Evolutionary conservation across 37 sponge, comb jelly and placozoan genomes (phyloP).

Genomic region (Beroe forskalii): DNA sequence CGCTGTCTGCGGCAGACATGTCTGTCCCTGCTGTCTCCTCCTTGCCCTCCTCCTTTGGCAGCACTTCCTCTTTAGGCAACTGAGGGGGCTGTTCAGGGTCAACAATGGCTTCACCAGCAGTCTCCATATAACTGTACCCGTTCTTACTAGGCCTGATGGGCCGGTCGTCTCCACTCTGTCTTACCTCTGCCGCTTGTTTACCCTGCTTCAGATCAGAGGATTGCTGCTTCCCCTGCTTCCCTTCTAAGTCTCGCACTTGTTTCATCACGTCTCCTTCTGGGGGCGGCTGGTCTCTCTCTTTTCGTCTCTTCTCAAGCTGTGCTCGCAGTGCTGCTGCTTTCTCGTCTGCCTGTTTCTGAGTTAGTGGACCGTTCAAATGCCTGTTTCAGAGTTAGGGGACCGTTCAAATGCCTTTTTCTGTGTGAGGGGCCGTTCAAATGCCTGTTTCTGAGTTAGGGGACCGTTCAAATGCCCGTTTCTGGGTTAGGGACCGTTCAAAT

Average conservation of each 20-base stretch:
- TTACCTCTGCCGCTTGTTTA: background rate
- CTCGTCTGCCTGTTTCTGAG: slow-evolving; percentile 81
- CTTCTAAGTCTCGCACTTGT: background rate
- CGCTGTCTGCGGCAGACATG: too few relatives aligned
- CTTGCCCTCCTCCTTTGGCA: background rate
- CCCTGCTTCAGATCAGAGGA: background rate
- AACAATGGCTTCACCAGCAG: background rate
- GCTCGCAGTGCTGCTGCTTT: slow-evolving; percentile 75
- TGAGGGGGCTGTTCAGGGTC: slow-evolving; percentile 53
- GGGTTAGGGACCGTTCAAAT: too few relatives aligned
- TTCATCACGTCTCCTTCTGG: background rate
- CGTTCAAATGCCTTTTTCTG: too few relatives aligned
- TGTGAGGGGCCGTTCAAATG: too few relatives aligned
- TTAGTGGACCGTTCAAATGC: background rate
- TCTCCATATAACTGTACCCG: background rate
- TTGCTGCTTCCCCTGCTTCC: background rate
- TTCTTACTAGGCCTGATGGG: slow-evolving; percentile 59
- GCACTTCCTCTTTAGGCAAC: slow-evolving; percentile 21
- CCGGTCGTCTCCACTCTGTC: background rate
- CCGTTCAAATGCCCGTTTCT: too few relatives aligned
- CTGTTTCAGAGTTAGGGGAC: too few relatives aligned
- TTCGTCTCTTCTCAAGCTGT: slow-evolving; percentile 66
- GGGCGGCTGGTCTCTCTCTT: slow-evolving; percentile 1
- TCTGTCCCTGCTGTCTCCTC: background rate
- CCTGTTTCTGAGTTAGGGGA: too few relatives aligned